Evolutionary conservation across 1,140 invertebrate genomes (phyloP), one percentile per base, ranked within the genome.

Genomic region (Zaprionus taronus): DNA sequence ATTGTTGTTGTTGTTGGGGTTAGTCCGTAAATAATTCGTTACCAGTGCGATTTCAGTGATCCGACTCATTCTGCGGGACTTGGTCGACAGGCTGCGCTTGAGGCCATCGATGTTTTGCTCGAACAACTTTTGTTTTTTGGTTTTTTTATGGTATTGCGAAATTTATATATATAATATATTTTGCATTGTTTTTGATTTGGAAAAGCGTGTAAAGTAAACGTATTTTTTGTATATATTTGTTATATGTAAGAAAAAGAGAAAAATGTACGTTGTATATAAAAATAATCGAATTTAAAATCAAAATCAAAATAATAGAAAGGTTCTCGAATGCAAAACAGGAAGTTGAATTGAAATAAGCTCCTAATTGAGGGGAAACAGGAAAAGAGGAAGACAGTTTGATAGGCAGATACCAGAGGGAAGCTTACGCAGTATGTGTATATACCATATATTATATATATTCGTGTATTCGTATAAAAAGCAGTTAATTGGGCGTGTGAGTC

Each of bases 41-140:
- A 96, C 95, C 95, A 95, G 94, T 93, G 96, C 95, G 93, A 97
- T 94, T 93, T 97, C 95, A 92, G 96, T 96, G 94, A 97, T 97
- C 93, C 96, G 94, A 94, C 96, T 96, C 93, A 96, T 96, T 94
- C 95, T 94, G 91, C 96, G 94, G 93, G 96, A 96, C 93, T 95
- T 94, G 89, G 94, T 94, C 71, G 96, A 95, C 74, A 97, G 94
- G 84, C 95, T 96, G 93, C 95, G 95, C 94, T 97, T 97, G 91
- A 97, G 94, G 91, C 96, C 96, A 91, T 95, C 95, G 93, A 97
- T 97, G 93, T 97, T 96, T 94, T 97, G 96, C 95, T 97, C 96
- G 96, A 96, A 97, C 80, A 97, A 94, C 95, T 55, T 55, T 51
- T 20, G 31, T 38, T 60, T 22, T 51, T 62, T 47, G 17, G 22